Evolutionary conservation across 2,888 invertebrate species (phyloP), one percentile per base, ranked within the genome.

Genomic region (Melangyna quadrimaculata): DNA sequence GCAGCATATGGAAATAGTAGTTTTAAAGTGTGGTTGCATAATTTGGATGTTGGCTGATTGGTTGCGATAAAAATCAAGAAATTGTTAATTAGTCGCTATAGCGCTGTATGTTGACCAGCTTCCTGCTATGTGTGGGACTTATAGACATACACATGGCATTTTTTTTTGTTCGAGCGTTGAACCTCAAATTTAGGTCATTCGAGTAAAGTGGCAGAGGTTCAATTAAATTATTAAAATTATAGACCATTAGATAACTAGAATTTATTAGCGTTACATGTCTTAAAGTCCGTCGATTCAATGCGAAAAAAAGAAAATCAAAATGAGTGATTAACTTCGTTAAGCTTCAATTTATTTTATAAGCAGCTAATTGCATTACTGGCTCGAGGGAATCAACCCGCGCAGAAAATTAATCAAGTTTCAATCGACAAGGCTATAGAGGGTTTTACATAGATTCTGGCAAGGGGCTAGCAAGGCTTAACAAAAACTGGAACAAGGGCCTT

Each of bases 51-150:
- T 43, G 67, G 78, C 40, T 83, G 57, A 83, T 74, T 83, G 79
- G 70, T 12, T 57, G 70, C 35, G 83, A 79, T 83, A 79, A 57
- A 79, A 57, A 83, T 78, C 79, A 51, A 78, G 83, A 83, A 73
- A 45, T 57, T 19, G n/a, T 57, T 83, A 83, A 83, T 83, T 83
- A 83, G 83, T 70, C 57, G 57, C n/a, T n/a, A n/a, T n/a, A n/a
- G n/a, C 24, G 67, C 55, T 63, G 45, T 19, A 40, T 73, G 61
- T 63, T 72, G 27, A 48, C 43, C 17, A 8, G 59, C 22, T 72
- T 48, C 59, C 65, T 67, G 59, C 14, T 57, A n/a, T n/a, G 61
- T 61, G 67, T 78, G 35, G 81, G 65, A 51, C 32, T 37, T 17
- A n/a, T 22, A 14, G 29, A 32, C 27, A n/a, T 10, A 14, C 48